These are phyloP conservation scores for Luffia ferchaultella DNA, from an alignment of 2,888 invertebrate genomes.

Conservation along the genomic window DNA sequence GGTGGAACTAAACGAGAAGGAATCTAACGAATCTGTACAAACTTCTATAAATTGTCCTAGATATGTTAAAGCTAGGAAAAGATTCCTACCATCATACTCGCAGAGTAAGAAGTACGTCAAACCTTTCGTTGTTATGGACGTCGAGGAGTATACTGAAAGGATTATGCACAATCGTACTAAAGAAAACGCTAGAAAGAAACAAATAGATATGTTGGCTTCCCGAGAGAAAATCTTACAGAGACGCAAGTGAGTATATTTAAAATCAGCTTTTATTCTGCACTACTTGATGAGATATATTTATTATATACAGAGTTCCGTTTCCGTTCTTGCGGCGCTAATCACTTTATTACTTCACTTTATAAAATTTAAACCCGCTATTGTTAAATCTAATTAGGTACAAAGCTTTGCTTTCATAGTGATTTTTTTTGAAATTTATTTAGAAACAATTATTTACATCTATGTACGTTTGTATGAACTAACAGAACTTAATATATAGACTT, in stretches of 20 bases:
- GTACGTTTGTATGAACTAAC: no score
- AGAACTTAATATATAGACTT: no score
- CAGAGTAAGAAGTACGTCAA: slow-evolving; percentile 52
- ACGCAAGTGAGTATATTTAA: slow-evolving; percentile 53
- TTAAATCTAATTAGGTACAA: no score
- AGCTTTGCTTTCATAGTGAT: no score
- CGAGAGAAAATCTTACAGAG: slow-evolving; percentile 68
- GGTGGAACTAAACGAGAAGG: slow-evolving; percentile 39
- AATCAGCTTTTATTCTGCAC: not conserved
- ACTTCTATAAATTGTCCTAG: not conserved
- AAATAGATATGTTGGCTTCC: slow-evolving; percentile 57
- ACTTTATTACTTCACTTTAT: not conserved
- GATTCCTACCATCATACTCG: slow-evolving; percentile 28
- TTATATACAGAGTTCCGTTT: not conserved
- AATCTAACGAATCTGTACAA: slow-evolving; percentile 25
- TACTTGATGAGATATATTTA: not conserved
- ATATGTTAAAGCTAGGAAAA: not conserved
- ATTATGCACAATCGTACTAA: slow-evolving; percentile 45
- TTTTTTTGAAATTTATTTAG: no score
- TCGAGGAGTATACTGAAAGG: slow-evolving; percentile 21
- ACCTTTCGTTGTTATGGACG: slow-evolving; percentile 14
- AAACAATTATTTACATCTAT: no score
- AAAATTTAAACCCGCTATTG: no score
- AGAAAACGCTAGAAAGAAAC: slow-evolving; percentile 61
- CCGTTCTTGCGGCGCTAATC: not conserved